Evolutionary conservation across 1,140 invertebrate genomes (phyloP).

Genomic region (Heliconius nattereri): DNA sequence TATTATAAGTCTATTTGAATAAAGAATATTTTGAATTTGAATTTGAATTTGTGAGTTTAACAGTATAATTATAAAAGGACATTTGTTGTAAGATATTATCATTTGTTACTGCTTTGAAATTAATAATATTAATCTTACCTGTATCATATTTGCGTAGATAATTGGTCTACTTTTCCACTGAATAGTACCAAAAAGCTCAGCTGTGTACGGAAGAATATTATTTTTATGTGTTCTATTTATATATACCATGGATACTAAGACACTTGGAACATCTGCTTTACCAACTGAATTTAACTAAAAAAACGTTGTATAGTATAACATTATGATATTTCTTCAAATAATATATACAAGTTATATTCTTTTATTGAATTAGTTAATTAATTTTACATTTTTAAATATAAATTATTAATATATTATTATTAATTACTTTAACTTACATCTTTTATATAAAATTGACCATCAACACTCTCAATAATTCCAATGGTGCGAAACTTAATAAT

Average conservation of each 20-base stretch:
- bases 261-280: slow-evolving; percentile 21
- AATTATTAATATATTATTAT: not conserved
- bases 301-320: not conserved
- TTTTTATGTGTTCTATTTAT: slow-evolving; percentile 46
- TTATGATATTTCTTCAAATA: no score
- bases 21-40: no score
- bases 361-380: no score
- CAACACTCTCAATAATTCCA: slow-evolving; percentile 57
- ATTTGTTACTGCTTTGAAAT: no score
- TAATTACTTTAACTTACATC: slow-evolving; percentile 50
- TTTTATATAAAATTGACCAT: slow-evolving; percentile 58
- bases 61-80: no score
- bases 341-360: no score
- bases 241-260: slow-evolving; percentile 57
- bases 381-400: no score
- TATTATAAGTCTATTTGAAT: no score
- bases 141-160: slow-evolving; percentile 59
- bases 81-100: no score
- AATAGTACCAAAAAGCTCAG: slow-evolving; percentile 65
- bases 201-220: slow-evolving; percentile 53
- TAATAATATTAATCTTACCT: slow-evolving; percentile 44
- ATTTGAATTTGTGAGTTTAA: no score
- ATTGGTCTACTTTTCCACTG: slow-evolving; percentile 62
- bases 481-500: slow-evolving; percentile 57
- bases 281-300: slow-evolving; percentile 44